Evolutionary conservation across 2,797 vertebrate species (phyloP).

Genomic region (Hafferia zeledoni): DNA sequence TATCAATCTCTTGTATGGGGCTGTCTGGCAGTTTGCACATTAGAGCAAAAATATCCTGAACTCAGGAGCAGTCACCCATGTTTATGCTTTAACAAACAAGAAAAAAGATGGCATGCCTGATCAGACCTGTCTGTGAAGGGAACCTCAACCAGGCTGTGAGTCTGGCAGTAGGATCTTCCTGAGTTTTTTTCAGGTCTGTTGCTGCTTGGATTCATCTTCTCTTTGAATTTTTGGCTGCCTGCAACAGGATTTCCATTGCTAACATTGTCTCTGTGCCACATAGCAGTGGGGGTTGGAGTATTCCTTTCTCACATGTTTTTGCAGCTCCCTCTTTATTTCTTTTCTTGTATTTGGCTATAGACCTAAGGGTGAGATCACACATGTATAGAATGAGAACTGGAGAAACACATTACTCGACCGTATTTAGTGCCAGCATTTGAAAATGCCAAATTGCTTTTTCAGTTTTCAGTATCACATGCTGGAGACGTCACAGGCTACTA

Average conservation of each 20-base stretch:
- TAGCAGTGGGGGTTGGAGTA: background rate
- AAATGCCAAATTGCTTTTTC: conserved; percentile 8
- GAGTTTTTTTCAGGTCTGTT: background rate
- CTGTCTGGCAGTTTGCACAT: background rate
- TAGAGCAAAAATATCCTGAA: background rate
- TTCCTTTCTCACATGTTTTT: conserved; percentile 49
- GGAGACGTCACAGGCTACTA: conserved; percentile 20
- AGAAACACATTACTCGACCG: background rate
- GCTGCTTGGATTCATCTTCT: conserved; percentile 10
- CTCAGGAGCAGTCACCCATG: background rate
- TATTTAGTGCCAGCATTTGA: conserved; percentile 26
- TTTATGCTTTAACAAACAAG: background rate
- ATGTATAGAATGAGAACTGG: background rate
- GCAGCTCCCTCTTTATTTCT: conserved; percentile 24
- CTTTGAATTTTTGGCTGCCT: conserved; percentile 13
- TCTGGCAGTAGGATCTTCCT: background rate
- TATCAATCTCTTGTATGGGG: background rate
- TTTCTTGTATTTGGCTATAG: conserved; percentile 43
- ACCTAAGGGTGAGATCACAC: conserved; percentile 48
- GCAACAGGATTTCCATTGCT: conserved; percentile 48
- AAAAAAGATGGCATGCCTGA: background rate
- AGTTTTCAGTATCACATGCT: conserved; percentile 10
- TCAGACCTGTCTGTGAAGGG: background rate
- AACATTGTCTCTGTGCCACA: background rate
- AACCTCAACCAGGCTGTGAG: background rate